A percentile compares a stretch with the other conserved stretches of the same genome.
Conservation (phyloP, 2,888 invertebrate species). For the Machimus rusticus region DNA sequence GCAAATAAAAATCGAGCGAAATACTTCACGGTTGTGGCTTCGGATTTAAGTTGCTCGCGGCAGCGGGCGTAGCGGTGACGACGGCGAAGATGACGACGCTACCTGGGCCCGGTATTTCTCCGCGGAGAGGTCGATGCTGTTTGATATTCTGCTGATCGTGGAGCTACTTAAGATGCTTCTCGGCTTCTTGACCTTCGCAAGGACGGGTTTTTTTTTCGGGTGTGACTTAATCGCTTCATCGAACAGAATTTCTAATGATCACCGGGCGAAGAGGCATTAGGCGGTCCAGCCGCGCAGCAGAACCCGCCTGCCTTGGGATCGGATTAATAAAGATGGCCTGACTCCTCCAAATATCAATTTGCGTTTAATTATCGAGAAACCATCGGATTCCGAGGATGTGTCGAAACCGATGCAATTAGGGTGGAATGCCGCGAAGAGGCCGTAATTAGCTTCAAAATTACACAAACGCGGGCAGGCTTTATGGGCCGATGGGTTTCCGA, state of each 20-base stretch:
- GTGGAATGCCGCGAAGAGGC: not conserved
- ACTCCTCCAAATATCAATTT: not conserved
- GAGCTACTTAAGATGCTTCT: slow-evolving; percentile 26
- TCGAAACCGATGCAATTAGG: not conserved
- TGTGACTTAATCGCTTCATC: slow-evolving; percentile 25
- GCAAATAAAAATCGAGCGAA: not conserved
- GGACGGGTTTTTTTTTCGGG: slow-evolving; percentile 23
- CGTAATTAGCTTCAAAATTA: not conserved
- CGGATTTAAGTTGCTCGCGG: not conserved
- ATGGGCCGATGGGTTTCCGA: not conserved
- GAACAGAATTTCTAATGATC: not conserved
- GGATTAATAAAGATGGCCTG: not conserved
- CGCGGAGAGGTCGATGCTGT: not conserved
- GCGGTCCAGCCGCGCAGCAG: not conserved
- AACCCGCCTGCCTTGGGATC: not conserved
- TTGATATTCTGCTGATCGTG: not conserved
- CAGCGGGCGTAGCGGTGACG: not conserved
- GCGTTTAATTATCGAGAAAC: not conserved
- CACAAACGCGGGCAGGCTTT: not conserved
- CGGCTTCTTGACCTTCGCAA: slow-evolving; percentile 27
- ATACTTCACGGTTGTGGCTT: slow-evolving; percentile 2
- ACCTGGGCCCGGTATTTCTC: not conserved
- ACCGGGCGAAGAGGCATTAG: not conserved
- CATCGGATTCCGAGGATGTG: not conserved
- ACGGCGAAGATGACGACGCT: not conserved